Conservation (phyloP, 1,140 invertebrate genomes). For the Macrostomum lignano region DNA sequence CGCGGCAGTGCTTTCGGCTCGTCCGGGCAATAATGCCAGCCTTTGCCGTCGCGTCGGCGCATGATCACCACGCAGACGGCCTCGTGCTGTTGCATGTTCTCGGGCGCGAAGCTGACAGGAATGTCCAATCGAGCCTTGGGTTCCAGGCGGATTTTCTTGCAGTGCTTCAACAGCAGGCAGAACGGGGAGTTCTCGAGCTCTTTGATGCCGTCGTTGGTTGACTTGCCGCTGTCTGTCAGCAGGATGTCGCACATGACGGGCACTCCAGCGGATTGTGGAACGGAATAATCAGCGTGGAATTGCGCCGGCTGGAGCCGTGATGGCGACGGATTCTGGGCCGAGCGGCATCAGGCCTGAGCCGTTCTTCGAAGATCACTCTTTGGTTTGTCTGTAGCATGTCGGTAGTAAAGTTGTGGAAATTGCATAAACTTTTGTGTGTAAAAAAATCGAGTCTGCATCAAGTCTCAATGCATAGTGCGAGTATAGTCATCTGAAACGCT, state of each 20-base stretch:
- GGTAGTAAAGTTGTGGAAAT: too few species aligned
- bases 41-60: conserved; percentile 13
- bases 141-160: conserved; percentile 12
- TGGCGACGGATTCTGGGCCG: too few species aligned
- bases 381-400: too few species aligned
- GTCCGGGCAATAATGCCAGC: conserved; percentile 9
- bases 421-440: too few species aligned
- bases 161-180: conserved; percentile 19
- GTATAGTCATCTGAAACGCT: too few species aligned
- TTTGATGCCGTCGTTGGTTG: too few species aligned
- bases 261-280: conserved; percentile 23
- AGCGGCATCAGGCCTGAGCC: too few species aligned
- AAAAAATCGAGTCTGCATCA: too few species aligned
- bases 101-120: conserved; percentile 23
- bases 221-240: too few species aligned
- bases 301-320: conserved; percentile 11
- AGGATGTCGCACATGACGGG: conserved; percentile 14
- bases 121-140: conserved; percentile 24
- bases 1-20: conserved; percentile 4
- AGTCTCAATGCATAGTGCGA: too few species aligned
- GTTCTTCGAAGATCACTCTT: too few species aligned
- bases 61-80: conserved; percentile 15
- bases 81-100: conserved; percentile 18
- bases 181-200: conserved; percentile 12
- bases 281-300: conserved; percentile 21